Evolutionary conservation across 2,888 invertebrate genomes (phyloP).

Genomic region (Synergus gifuensis): DNA sequence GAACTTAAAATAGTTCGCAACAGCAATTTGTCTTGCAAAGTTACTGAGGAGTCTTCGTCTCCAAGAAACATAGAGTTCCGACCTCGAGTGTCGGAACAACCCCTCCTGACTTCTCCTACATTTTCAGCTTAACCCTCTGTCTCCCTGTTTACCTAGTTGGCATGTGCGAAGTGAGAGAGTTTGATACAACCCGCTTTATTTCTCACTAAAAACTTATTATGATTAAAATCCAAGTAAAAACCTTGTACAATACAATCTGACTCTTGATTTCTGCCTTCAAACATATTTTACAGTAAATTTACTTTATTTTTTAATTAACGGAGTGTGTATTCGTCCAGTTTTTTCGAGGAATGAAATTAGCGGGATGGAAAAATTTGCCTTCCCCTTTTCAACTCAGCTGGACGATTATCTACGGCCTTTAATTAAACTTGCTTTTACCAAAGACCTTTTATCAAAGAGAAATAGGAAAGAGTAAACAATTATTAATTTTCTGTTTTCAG

Average conservation of each 20-base stretch:
- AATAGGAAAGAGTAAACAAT: neutral
- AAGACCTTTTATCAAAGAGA: neutral
- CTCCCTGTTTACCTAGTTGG: conserved; percentile 20
- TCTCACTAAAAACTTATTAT: neutral
- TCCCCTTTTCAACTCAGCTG: too few relatives aligned
- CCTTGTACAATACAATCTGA: neutral
- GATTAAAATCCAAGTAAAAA: neutral
- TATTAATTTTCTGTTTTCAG: neutral
- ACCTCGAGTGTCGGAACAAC: conserved; percentile 23
- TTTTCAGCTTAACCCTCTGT: neutral
- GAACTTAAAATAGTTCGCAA: conserved; percentile 73
- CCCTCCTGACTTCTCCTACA: neutral
- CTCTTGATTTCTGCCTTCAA: neutral
- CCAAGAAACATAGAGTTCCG: conserved; percentile 40
- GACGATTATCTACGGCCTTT: neutral
- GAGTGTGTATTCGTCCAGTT: too few relatives aligned
- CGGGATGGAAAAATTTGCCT: too few relatives aligned
- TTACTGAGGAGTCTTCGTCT: conserved; percentile 52
- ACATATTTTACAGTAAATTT: neutral
- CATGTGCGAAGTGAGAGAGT: neutral
- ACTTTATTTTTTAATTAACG: too few relatives aligned
- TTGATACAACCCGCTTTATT: neutral
- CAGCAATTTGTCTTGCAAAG: conserved; percentile 72
- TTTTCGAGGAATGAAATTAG: too few relatives aligned
- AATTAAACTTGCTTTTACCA: conserved; percentile 6